Conservation (phyloP, 1,140 invertebrate species). For the Drosophila sucinea region DNA sequence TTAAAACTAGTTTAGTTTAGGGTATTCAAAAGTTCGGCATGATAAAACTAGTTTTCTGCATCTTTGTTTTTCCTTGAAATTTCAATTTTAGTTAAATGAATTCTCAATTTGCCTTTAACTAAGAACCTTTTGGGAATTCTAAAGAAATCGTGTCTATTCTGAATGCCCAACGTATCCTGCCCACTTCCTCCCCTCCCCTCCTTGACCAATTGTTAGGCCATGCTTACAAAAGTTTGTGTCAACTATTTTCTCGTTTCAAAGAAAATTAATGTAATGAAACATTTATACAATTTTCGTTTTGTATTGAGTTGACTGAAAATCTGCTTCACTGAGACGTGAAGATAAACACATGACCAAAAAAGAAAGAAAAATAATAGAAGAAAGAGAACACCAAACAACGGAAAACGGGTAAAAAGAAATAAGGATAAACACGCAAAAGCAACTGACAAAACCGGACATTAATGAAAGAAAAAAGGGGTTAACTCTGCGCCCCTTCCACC, state of each 20-base stretch:
- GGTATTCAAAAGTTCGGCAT: neutral
- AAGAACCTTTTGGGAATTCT: slow-evolving; percentile 8
- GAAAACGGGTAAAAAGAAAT: neutral
- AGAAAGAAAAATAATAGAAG: slow-evolving; percentile 16
- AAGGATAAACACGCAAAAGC: neutral
- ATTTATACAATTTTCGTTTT: slow-evolving; percentile 60
- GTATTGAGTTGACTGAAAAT: slow-evolving; percentile 26
- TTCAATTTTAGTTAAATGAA: neutral
- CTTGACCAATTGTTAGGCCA: neutral
- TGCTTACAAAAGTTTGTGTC: slow-evolving; percentile 10
- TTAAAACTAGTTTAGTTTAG: neutral
- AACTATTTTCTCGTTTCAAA: slow-evolving; percentile 53
- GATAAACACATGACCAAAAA: slow-evolving; percentile 48
- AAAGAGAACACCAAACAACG: slow-evolving; percentile 25
- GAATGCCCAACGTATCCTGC: neutral
- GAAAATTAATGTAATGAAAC: slow-evolving; percentile 72
- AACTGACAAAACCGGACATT: slow-evolving; percentile 31
- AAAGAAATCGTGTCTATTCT: neutral
- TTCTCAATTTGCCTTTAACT: neutral
- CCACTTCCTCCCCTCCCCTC: neutral
- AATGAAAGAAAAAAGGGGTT: slow-evolving; percentile 27
- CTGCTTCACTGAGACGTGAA: slow-evolving; percentile 48
- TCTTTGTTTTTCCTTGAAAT: neutral
- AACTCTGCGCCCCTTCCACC: slow-evolving; percentile 10
- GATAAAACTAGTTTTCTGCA: slow-evolving; percentile 17